Evolutionary conservation across 2,888 invertebrate genomes (phyloP).

Genomic region (Sarcophaga rosellei): DNA sequence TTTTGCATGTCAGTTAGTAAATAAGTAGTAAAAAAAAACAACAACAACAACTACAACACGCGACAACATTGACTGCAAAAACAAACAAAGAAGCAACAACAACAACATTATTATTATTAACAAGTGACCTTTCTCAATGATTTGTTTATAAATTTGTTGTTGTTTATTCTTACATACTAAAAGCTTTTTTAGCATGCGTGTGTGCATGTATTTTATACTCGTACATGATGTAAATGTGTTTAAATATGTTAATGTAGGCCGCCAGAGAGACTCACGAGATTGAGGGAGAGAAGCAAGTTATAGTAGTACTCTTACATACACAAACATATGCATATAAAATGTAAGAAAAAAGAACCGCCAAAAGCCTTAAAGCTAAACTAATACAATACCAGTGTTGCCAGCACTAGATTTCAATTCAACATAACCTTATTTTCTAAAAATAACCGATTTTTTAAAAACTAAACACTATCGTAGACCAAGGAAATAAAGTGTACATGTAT

Average conservation of each 20-base stretch:
- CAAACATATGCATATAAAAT: not conserved
- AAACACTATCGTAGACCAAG: no score
- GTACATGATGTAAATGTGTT: no score
- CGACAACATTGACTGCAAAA: conserved; percentile 1
- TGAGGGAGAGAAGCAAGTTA: no score
- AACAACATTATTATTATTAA: conserved; percentile 26
- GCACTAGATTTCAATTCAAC: not conserved
- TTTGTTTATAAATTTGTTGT: conserved; percentile 18
- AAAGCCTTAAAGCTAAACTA: conserved; percentile 11
- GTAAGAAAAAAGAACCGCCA: conserved; percentile 26
- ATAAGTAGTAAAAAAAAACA: not conserved
- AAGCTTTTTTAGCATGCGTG: no score
- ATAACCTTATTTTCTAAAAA: no score
- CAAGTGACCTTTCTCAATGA: conserved; percentile 55
- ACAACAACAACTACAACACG: not conserved
- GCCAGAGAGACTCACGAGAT: no score
- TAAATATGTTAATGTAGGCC: no score
- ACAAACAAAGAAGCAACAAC: conserved; percentile 26
- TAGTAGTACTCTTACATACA: not conserved
- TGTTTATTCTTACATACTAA: not conserved
- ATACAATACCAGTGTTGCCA: not conserved
- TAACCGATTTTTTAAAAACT: no score
- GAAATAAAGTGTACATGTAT: no score
- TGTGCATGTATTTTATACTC: no score
- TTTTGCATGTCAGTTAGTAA: conserved; percentile 42